Evolutionary conservation across 1,140 invertebrate genomes (phyloP).

Genomic region (Sycophaga agraensis): DNA sequence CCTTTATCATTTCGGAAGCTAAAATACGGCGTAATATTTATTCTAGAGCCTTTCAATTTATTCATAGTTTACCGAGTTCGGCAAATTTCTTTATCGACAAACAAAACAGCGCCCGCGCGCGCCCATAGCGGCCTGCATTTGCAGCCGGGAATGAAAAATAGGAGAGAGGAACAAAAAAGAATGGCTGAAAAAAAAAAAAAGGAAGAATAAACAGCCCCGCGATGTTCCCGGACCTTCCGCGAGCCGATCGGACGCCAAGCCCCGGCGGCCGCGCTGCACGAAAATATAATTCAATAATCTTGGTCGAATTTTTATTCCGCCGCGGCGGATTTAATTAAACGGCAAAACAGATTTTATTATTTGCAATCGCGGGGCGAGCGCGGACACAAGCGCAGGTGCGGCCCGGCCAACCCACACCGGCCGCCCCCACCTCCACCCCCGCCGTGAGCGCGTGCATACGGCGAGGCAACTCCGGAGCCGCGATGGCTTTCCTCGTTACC

Average conservation of each 20-base stretch:
- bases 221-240: neutral
- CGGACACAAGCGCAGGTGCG: too few relatives aligned
- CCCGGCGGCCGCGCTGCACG: neutral
- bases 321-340: conserved; percentile 41
- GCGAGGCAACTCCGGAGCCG: too few relatives aligned
- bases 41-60: conserved; percentile 25
- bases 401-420: too few relatives aligned
- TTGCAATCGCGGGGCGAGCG: conserved; percentile 33
- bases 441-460: too few relatives aligned
- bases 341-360: conserved; percentile 47
- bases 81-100: conserved; percentile 28
- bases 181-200: neutral
- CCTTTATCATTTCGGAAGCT: conserved; percentile 5
- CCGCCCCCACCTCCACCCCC: too few relatives aligned
- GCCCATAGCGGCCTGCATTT: neutral
- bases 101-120: conserved; percentile 9
- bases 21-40: conserved; percentile 23
- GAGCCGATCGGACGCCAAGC: neutral
- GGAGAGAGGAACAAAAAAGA: neutral
- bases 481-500: too few relatives aligned
- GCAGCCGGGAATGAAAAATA: conserved; percentile 17
- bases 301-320: conserved; percentile 43
- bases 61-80: conserved; percentile 29
- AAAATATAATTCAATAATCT: conserved; percentile 45
- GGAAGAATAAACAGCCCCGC: conserved; percentile 12